These are phyloP conservation scores for Melanerpes aurifrons DNA, from an alignment of 2,113 vertebrate genomes.

Conservation along the genomic window DNA sequence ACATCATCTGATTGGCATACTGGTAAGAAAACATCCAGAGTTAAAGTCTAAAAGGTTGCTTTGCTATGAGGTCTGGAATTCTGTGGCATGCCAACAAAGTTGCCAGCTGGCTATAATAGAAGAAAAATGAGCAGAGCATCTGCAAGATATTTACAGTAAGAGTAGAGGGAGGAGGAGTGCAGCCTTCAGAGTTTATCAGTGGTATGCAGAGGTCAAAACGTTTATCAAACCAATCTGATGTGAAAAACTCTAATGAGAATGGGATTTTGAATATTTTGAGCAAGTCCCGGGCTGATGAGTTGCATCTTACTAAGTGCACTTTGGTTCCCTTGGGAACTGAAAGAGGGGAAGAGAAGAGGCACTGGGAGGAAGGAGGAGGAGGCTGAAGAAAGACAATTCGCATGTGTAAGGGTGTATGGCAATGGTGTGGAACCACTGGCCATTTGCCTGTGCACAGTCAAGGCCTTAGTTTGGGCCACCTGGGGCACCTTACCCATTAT, in stretches of 20 bases:
- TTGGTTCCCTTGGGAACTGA: background rate
- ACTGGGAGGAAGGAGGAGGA: background rate
- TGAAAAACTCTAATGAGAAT: conserved; percentile 43
- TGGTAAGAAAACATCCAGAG: background rate
- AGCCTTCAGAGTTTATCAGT: conserved; percentile 49
- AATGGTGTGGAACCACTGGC: accelerated
- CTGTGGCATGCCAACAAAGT: conserved; percentile 38
- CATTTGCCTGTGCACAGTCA: background rate
- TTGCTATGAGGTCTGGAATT: conserved; percentile 23
- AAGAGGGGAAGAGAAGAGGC: background rate
- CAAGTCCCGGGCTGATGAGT: background rate
- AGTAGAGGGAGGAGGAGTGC: conserved; percentile 3
- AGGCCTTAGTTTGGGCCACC: background rate
- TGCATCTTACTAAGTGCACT: background rate
- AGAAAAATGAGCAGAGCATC: conserved; percentile 60
- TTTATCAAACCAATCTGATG: conserved; percentile 60
- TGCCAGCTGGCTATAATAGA: conserved; percentile 66
- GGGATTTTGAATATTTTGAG: background rate
- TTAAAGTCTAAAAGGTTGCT: conserved; percentile 16
- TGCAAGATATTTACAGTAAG: conserved; percentile 68
- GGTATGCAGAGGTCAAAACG: conserved; percentile 59
- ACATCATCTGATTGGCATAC: background rate
- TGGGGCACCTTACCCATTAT: accelerated
- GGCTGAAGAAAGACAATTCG: background rate
- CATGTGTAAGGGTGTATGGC: background rate